phyloP scores from a whole-genome alignment of 64 coral and sea anemone genomes.

The Dendrophyllia cribrosa region DNA sequence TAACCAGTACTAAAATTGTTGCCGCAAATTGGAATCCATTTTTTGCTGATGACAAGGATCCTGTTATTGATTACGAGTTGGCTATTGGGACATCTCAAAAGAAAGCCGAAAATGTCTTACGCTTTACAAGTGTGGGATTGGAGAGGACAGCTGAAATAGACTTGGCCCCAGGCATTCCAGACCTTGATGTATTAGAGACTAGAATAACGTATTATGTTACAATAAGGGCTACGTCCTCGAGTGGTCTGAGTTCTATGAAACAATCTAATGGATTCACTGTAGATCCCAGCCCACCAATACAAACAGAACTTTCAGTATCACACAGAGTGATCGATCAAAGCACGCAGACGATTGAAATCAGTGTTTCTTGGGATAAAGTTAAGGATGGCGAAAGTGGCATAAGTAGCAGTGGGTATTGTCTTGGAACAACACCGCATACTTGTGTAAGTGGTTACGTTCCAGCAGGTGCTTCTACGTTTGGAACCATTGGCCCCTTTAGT shows the following conservation, averaged over 20 bases:
- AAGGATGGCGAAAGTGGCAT: conserved; percentile 64
- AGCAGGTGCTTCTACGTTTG: conserved; percentile 13
- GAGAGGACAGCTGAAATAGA: not conserved
- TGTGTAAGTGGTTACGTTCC: conserved; percentile 10
- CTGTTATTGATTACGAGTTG: conserved; percentile 75
- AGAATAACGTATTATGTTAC: not conserved
- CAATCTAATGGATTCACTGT: conserved; percentile 79
- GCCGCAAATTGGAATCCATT: conserved; percentile 70
- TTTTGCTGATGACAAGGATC: conserved; percentile 54
- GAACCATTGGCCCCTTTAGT: conserved; percentile 53
- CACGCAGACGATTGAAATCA: conserved; percentile 19
- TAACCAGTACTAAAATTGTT: conserved; percentile 42
- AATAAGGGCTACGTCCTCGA: conserved; percentile 50
- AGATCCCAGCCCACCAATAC: conserved; percentile 66
- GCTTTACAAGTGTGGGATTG: not conserved
- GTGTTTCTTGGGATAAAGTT: conserved; percentile 56
- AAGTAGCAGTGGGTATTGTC: conserved; percentile 24
- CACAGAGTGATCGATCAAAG: conserved; percentile 45
- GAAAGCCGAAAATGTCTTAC: conserved; percentile 56
- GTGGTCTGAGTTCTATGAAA: conserved; percentile 45
- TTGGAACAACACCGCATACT: conserved; percentile 35
- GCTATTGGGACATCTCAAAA: conserved; percentile 64
- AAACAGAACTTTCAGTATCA: conserved; percentile 26
- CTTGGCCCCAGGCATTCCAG: not conserved
- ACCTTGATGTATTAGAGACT: not conserved